Percentiles rank a stretch among this genome's conserved stretches.
Conservation (phyloP, 2,113 vertebrate species). For the Hippolais icterina region DNA sequence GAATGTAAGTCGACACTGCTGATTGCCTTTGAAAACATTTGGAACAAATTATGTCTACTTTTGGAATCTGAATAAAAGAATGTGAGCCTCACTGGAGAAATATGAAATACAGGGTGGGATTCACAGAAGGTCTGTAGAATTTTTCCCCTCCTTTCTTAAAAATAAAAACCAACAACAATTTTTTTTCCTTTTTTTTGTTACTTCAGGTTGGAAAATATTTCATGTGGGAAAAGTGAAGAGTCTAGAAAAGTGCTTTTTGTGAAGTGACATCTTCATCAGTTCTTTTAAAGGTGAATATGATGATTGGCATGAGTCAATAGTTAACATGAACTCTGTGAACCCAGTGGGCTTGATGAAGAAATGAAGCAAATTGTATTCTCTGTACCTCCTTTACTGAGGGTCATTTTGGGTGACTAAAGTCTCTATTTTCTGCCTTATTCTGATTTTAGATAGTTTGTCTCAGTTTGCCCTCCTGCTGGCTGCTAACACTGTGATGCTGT, state of each 20-base stretch:
- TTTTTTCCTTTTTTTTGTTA: not conserved
- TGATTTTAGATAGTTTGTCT: not conserved
- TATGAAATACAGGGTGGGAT: conserved; percentile 79
- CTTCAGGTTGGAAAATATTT: conserved; percentile 60
- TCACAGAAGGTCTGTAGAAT: conserved; percentile 65
- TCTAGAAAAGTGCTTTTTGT: not conserved
- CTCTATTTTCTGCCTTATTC: not conserved
- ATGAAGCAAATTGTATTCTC: not conserved
- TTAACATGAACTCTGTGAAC: not conserved
- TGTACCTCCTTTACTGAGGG: not conserved
- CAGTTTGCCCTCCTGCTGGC: not conserved
- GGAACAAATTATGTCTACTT: conserved; percentile 83
- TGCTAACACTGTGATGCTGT: not conserved
- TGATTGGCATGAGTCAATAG: not conserved
- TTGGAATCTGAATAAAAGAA: conserved; percentile 82
- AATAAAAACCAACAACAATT: not conserved
- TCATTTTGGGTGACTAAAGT: not conserved
- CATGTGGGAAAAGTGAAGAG: conserved; percentile 23
- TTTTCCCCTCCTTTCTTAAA: not conserved
- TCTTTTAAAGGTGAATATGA: not conserved
- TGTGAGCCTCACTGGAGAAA: conserved; percentile 76
- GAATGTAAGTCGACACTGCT: conserved; percentile 75
- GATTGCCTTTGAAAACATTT: conserved; percentile 81
- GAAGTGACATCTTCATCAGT: not conserved
- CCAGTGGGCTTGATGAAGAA: not conserved